phyloP scores from a whole-genome alignment of 2,113 vertebrate genomes.

The Phaethon lepturus region DNA sequence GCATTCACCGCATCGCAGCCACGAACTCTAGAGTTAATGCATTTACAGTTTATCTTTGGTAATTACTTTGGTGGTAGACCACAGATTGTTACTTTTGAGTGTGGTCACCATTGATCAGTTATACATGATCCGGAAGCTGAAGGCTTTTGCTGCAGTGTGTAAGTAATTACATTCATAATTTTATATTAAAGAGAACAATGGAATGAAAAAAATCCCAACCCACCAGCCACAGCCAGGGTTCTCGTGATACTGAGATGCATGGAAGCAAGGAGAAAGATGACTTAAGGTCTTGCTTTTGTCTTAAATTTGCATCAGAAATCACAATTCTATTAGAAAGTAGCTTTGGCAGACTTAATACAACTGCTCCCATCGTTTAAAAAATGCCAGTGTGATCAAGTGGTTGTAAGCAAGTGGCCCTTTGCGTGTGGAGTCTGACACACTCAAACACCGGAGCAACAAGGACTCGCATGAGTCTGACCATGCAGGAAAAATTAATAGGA shows the following conservation, averaged over 20 bases:
- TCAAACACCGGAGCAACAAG: not conserved
- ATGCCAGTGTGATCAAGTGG: not conserved
- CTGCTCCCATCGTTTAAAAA: not conserved
- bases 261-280: not conserved
- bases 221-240: not conserved
- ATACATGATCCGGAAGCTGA: not conserved
- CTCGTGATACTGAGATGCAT: not conserved
- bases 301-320: not conserved
- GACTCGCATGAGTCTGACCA: not conserved
- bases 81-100: not conserved
- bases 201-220: not conserved
- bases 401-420: not conserved
- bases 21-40: not conserved
- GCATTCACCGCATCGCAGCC: not conserved
- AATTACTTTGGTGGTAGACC: not conserved
- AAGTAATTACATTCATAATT: not conserved
- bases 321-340: not conserved
- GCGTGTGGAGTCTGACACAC: not conserved
- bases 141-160: not conserved
- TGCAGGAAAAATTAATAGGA: not conserved
- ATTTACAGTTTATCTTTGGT: not conserved
- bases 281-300: not conserved
- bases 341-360: not conserved
- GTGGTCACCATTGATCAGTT: not conserved
- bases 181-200: not conserved